These are phyloP conservation scores for Pterophyllum scalare DNA, from an alignment of 2,113 vertebrate species.

Conservation along the genomic window DNA sequence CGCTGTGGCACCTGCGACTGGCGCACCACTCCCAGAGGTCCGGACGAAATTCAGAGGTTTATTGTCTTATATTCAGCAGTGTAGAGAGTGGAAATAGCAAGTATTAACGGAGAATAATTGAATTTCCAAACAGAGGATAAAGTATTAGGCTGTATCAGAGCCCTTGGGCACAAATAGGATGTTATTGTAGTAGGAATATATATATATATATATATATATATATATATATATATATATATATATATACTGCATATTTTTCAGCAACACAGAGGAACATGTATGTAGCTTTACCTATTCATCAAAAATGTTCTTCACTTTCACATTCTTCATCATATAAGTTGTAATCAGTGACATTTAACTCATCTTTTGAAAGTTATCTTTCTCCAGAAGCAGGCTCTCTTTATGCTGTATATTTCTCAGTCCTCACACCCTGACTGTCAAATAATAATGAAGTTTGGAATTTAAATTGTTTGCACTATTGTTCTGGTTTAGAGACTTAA, in stretches of 20 bases:
- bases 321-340: neutral
- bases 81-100: no score
- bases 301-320: neutral
- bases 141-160: neutral
- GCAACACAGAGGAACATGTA: neutral
- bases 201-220: no score
- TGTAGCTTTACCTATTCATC: neutral
- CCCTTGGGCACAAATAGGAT: no score
- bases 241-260: neutral
- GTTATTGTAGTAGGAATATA: no score
- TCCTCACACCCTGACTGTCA: neutral
- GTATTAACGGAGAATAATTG: neutral
- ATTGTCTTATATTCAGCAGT: neutral
- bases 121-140: neutral
- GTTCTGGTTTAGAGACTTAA: neutral
- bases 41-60: neutral
- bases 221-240: no score
- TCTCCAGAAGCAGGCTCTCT: neutral
- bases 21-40: conserved; percentile 79
- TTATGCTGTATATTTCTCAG: neutral
- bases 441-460: no score
- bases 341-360: neutral
- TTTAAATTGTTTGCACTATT: neutral
- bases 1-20: conserved; percentile 78
- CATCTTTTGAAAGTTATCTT: neutral